Conservation (phyloP, 2,113 vertebrate genomes). For the Serilophus lunatus region DNA sequence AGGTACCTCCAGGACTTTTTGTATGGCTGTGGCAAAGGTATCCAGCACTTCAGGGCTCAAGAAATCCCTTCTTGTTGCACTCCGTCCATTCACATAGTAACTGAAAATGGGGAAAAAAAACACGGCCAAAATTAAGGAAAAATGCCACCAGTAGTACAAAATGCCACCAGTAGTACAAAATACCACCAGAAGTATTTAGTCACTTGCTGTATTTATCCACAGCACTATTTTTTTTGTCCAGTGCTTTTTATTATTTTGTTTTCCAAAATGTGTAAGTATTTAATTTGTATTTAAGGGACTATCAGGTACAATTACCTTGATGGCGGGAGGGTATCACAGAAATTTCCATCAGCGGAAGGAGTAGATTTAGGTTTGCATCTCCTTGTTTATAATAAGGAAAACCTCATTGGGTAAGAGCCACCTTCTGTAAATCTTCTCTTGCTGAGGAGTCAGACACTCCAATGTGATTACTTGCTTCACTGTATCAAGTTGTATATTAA, state of each 20-base stretch:
- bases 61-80: constrained; percentile 85
- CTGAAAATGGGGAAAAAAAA: constrained; percentile 56
- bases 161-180: neutral
- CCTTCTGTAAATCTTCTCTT: neutral
- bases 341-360: neutral
- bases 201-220: neutral
- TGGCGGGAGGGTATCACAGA: neutral
- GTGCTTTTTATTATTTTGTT: neutral
- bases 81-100: constrained; percentile 90
- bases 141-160: neutral
- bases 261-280: neutral
- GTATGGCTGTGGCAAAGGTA: constrained; percentile 72
- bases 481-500: neutral
- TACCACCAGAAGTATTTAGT: neutral
- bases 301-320: accelerated
- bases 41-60: constrained; percentile 86
- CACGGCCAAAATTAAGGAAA: neutral
- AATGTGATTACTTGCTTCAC: neutral
- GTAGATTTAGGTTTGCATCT: neutral
- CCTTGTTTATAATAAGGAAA: neutral
- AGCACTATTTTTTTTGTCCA: neutral
- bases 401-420: neutral
- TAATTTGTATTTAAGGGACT: neutral
- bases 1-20: constrained; percentile 79
- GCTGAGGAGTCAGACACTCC: neutral